phyloP scores from a whole-genome alignment of 2,888 invertebrate species.

The Chaetoderma sp. region DNA sequence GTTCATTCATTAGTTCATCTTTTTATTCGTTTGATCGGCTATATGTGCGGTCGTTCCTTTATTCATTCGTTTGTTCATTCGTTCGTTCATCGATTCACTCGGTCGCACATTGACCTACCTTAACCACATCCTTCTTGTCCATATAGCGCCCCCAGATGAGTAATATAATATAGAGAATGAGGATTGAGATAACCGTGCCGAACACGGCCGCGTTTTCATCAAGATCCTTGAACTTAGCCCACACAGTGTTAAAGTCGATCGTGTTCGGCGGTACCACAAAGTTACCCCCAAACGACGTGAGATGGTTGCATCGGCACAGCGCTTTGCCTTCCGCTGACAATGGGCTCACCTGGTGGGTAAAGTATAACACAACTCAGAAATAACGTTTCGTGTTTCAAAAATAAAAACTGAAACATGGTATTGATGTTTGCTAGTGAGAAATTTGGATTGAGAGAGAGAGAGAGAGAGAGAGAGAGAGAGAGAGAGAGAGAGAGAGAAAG shows the following conservation, averaged over 20 bases:
- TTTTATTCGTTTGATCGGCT: not conserved
- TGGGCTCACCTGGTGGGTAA: not conserved
- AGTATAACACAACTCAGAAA: too few species aligned
- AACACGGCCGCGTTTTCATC: constrained; percentile 68
- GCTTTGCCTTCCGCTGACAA: too few species aligned
- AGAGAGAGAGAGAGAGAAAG: too few species aligned
- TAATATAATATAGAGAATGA: constrained; percentile 59
- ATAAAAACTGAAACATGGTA: not conserved
- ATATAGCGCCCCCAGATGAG: constrained; percentile 62
- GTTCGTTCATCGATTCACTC: too few species aligned
- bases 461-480: not conserved
- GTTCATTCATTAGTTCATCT: too few species aligned
- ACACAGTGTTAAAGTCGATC: constrained; percentile 68
- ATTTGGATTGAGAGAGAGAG: too few species aligned
- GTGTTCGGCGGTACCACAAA: constrained; percentile 68
- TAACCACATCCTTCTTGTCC: constrained; percentile 67
- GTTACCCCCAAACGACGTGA: constrained; percentile 69
- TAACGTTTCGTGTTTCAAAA: not conserved
- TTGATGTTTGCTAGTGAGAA: not conserved
- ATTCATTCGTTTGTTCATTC: not conserved
- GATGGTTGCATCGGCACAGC: constrained; percentile 65
- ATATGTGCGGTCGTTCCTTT: not conserved
- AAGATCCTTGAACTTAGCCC: constrained; percentile 65
- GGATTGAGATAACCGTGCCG: constrained; percentile 60
- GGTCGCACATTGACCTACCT: too few species aligned